Evolutionary conservation across 2,113 vertebrate species (phyloP), one percentile per base, ranked within the genome.

Genomic region (Cyprinodon variegatus): DNA sequence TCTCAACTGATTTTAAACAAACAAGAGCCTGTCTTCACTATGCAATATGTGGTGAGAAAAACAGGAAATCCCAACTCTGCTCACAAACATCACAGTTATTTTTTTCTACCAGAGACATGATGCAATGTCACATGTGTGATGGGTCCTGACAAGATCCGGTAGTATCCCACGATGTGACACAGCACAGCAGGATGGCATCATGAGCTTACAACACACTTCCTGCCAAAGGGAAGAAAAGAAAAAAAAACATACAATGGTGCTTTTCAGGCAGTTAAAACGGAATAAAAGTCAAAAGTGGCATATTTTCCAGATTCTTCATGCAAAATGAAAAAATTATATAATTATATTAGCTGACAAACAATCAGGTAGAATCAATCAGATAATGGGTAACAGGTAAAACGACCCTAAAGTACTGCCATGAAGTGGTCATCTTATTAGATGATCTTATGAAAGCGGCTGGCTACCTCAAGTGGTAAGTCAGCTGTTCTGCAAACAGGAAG

Each of bases 381-480:
- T 72, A 67, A 71, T 70, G 71, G 77, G 88, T 79, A 84, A 72
- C 83, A 83, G 63, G 65, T 68, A 20, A 74, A 72, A 77, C 88
- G 86, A 91, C 87, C 89, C 75, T 68, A 46, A 80, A 82, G 83
- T 41, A 69, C 81, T 74, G 77, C 69, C 81, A 82, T 82, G 72
- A 62, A 78, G 76, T 74, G 83, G 87, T 76, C 88, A 90, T 81
- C 88, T 90, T 93, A 94, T 93, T 91, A 91, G 87, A 29, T 29
- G 29, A 29, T 29, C 29, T 29, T 29, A 29, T 29, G 0, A 29
- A 29, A 29, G 29, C 29, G 29, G 29, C 29, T 29, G 29, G 29
- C 29, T 29, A 29, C 29, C 29, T 29, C 29, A 29, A 29, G 29
- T 29, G 29, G 29, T 29, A 29, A 29, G 29, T 29, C 29, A 29